Evolutionary conservation across 2,113 vertebrate species (phyloP).

Genomic region (Capreolus pygargus): DNA sequence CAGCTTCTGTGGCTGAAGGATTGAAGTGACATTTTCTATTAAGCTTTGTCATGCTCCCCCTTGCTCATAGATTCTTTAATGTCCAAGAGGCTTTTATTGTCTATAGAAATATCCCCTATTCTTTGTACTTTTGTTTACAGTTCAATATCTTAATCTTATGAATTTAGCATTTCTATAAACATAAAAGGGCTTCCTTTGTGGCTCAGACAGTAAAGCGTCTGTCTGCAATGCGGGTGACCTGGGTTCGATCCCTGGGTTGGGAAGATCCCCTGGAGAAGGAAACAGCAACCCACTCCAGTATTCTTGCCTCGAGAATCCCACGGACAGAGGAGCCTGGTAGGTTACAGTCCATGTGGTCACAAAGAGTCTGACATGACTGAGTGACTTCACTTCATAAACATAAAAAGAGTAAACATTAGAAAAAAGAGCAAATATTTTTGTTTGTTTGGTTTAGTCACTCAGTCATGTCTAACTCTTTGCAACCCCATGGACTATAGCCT

Average conservation of each 20-base stretch:
- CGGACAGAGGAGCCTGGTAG: too few species aligned
- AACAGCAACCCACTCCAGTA: too few species aligned
- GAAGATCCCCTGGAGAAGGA: too few species aligned
- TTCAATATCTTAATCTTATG: background rate
- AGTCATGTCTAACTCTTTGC: background rate
- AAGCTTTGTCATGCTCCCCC: background rate
- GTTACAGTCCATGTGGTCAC: too few species aligned
- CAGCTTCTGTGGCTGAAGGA: background rate
- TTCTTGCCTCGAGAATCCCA: too few species aligned
- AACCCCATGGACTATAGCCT: background rate
- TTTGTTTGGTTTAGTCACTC: background rate
- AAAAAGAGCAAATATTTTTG: background rate
- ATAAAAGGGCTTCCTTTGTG: background rate
- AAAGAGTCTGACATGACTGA: too few species aligned
- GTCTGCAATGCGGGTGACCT: too few species aligned
- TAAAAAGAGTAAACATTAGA: background rate
- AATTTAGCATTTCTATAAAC: constrained; percentile 10
- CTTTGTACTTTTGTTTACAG: background rate
- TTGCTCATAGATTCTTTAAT: background rate
- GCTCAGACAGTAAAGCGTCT: too few species aligned
- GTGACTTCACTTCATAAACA: background rate
- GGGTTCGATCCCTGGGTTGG: too few species aligned
- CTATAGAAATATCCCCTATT: background rate
- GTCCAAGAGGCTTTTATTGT: background rate
- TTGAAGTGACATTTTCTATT: background rate